Conservation (phyloP, 2,113 vertebrate genomes). For the Romanogobio albipinnatus region DNA sequence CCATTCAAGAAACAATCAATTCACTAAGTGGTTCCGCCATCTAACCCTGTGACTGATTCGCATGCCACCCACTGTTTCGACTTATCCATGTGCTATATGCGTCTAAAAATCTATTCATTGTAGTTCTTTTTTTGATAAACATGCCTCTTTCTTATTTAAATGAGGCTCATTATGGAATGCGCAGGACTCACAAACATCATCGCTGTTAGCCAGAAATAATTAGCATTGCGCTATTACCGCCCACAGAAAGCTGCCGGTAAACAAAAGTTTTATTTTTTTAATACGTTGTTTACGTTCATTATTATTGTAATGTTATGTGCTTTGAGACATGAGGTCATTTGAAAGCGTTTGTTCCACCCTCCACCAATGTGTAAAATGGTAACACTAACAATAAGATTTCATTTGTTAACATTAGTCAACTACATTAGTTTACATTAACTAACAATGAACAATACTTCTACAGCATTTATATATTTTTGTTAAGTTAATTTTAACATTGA, state of each 20-base stretch:
- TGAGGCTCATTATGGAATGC: constrained; percentile 6
- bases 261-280: constrained; percentile 7
- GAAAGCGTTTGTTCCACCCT: too few species aligned
- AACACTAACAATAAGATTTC: too few species aligned
- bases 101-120: neutral
- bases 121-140: neutral
- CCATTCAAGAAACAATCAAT: neutral
- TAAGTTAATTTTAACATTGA: too few species aligned
- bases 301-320: too few species aligned
- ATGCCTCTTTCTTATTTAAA: constrained; percentile 1
- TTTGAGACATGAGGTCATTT: too few species aligned
- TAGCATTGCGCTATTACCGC: neutral
- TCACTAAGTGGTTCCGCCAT: neutral
- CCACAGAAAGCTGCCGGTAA: neutral
- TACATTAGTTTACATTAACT: too few species aligned
- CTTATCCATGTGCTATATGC: neutral
- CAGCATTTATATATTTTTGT: too few species aligned
- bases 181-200: neutral
- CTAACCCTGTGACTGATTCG: neutral
- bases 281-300: too few species aligned
- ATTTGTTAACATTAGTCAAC: too few species aligned
- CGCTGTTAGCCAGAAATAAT: neutral
- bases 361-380: too few species aligned
- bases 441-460: too few species aligned
- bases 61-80: neutral